Evolutionary conservation across 2,888 invertebrate species (phyloP).

Genomic region (Azorinus chamasolen): DNA sequence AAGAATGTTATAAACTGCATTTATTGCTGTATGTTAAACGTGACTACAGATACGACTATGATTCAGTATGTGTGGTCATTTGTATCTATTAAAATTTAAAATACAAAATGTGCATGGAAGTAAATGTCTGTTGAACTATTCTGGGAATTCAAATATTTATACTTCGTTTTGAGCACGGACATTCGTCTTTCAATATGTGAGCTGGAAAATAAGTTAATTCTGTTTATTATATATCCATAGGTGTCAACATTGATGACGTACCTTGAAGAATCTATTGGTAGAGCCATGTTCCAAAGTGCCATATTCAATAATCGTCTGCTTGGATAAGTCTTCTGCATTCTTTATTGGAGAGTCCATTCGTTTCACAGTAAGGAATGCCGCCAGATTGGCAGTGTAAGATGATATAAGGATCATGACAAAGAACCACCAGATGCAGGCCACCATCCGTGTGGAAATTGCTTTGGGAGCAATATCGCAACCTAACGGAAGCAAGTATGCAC

Average conservation of each 20-base stretch:
- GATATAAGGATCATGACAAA: constrained; percentile 99
- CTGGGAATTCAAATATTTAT: no score
- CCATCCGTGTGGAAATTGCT: constrained; percentile 93
- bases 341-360: constrained; percentile 98
- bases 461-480: constrained; percentile 87
- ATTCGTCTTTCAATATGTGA: no score
- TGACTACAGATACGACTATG: no score
- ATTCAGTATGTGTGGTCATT: no score
- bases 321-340: constrained; percentile 97
- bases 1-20: no score
- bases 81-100: no score
- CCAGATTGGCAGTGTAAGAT: constrained; percentile 98
- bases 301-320: constrained; percentile 96
- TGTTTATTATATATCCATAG: no score
- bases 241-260: constrained; percentile 57
- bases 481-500: constrained; percentile 12
- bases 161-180: no score
- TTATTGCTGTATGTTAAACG: no score
- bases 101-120: no score
- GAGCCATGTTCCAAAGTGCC: constrained; percentile 97
- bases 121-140: no score
- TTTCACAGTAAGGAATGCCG: constrained; percentile 99
- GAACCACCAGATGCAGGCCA: constrained; percentile 99
- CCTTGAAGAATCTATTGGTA: constrained; percentile 97
- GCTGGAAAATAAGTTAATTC: no score